phyloP scores from a whole-genome alignment of 2,888 invertebrate species.

The Villa cingulata region DNA sequence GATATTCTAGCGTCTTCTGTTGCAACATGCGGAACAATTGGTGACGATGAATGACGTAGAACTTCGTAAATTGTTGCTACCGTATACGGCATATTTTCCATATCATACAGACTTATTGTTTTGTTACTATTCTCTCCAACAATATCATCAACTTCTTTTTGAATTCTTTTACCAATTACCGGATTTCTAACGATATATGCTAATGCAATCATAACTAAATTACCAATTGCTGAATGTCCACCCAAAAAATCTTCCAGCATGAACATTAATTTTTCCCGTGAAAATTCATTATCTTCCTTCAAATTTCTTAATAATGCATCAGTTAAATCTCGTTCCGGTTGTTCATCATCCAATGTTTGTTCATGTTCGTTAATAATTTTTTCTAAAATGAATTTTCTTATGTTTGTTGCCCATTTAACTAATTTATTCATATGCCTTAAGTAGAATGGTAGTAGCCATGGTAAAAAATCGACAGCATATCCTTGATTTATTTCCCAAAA shows the following conservation, averaged over 20 bases:
- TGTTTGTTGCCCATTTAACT: slow-evolving; percentile 49
- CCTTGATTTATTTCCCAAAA: slow-evolving; percentile 82
- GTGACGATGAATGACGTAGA: slow-evolving; percentile 60
- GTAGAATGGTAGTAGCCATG: slow-evolving; percentile 60
- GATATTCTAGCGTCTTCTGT: slow-evolving; percentile 56
- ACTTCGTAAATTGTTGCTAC: slow-evolving; percentile 66
- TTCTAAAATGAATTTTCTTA: slow-evolving; percentile 53
- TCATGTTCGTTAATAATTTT: slow-evolving; percentile 44
- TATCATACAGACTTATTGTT: slow-evolving; percentile 46
- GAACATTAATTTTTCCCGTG: slow-evolving; percentile 59
- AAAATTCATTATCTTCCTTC: slow-evolving; percentile 47
- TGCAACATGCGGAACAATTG: slow-evolving; percentile 75
- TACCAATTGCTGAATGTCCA: slow-evolving; percentile 71
- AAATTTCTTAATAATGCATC: slow-evolving; percentile 57
- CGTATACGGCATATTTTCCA: slow-evolving; percentile 53
- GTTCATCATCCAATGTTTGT: slow-evolving; percentile 37
- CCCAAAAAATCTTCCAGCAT: slow-evolving; percentile 72
- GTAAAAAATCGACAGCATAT: slow-evolving; percentile 69
- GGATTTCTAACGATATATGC: slow-evolving; percentile 51
- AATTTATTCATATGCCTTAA: slow-evolving; percentile 50
- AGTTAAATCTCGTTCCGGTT: slow-evolving; percentile 56
- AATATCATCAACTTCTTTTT: slow-evolving; percentile 46
- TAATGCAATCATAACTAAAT: slow-evolving; percentile 57
- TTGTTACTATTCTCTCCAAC: slow-evolving; percentile 36
- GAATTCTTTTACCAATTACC: slow-evolving; percentile 48